Conservation (phyloP, 2,113 vertebrate genomes). For the Phaethornis superciliosus region DNA sequence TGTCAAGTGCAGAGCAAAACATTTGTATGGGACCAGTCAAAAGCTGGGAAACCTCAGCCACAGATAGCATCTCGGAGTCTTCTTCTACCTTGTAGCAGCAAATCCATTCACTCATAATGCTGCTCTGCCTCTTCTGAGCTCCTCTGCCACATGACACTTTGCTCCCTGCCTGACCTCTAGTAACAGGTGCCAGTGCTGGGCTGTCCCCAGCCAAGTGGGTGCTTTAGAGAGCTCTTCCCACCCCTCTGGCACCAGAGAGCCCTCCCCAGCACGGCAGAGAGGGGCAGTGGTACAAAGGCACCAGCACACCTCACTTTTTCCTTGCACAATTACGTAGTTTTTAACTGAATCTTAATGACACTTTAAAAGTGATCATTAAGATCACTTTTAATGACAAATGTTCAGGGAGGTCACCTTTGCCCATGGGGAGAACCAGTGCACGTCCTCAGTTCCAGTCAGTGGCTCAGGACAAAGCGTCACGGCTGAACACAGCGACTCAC, state of each 20-base stretch:
- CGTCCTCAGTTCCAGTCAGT: accelerated
- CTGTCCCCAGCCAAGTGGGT: accelerated
- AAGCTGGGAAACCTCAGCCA: not conserved
- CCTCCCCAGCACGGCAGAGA: not conserved
- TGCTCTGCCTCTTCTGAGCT: not conserved
- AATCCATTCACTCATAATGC: not conserved
- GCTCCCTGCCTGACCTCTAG: not conserved
- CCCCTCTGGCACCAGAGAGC: not conserved
- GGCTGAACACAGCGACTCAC: not conserved
- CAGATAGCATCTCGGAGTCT: not conserved
- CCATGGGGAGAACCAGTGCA: not conserved
- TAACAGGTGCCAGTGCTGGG: accelerated
- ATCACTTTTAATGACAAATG: accelerated
- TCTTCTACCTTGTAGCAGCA: not conserved
- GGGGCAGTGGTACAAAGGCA: accelerated
- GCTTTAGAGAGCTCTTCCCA: not conserved
- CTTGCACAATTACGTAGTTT: accelerated
- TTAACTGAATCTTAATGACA: not conserved
- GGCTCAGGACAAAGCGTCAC: not conserved
- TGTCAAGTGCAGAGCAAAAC: not conserved
- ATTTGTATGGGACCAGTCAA: not conserved
- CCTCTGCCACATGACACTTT: not conserved
- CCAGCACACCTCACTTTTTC: not conserved
- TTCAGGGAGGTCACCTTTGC: not conserved
- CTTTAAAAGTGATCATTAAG: no score